Evolutionary conservation across 2,797 vertebrate species (phyloP).

Genomic region (Pangasius krempfi): DNA sequence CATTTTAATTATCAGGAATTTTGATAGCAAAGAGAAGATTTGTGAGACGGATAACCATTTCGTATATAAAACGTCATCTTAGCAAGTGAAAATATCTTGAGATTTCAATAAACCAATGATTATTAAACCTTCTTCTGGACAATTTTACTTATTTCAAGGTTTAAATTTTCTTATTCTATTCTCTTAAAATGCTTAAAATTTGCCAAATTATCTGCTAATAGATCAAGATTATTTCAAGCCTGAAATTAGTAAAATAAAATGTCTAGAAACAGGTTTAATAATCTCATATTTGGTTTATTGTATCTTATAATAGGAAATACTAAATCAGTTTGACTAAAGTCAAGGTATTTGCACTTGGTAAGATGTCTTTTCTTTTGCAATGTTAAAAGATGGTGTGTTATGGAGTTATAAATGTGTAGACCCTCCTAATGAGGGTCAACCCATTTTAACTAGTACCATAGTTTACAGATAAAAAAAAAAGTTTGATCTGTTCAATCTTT

Average conservation of each 20-base stretch:
- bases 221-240: not conserved
- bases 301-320: not conserved
- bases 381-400: not conserved
- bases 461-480: not conserved
- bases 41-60: not conserved
- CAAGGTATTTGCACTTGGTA: not conserved
- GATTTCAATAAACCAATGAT: not conserved
- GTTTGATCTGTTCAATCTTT: not conserved
- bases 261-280: not conserved
- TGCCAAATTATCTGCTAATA: not conserved
- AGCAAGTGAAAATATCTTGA: not conserved
- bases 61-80: not conserved
- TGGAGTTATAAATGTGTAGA: not conserved
- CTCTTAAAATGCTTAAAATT: not conserved
- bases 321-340: not conserved
- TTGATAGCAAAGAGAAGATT: not conserved
- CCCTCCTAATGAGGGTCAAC: not conserved
- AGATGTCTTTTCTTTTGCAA: not conserved
- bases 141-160: not conserved
- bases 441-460: not conserved
- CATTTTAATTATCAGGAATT: not conserved
- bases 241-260: not conserved
- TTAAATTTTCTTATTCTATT: not conserved
- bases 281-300: not conserved
- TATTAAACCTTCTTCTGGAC: not conserved